Base-by-base conservation (phyloP, 2,797 vertebrate species). In the Danio aesculapii region DNA sequence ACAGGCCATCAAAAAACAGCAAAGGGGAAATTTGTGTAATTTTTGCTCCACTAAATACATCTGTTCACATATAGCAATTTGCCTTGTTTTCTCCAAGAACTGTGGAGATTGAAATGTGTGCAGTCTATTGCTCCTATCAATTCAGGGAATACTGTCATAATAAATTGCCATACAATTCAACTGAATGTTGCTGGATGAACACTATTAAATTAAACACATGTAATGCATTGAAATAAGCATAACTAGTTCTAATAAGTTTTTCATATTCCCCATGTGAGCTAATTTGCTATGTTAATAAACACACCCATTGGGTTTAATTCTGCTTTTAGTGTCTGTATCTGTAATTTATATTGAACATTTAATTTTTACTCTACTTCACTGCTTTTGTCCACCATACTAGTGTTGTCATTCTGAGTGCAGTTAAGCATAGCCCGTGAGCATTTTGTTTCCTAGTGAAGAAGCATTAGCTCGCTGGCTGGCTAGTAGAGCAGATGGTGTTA, bases 371-470 rank as follows among this genome's bases (percentile, higher is more conserved):
- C 9, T 41, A 11, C 14, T 53, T 53, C 14, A 53, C 21, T 53
- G 14, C 9, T 3, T 53, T 44, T 63, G 39, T 63, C 7, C 61
- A n/a, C 8, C 30, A 41, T 16, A 62, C 41, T 8, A 62, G 16
- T 9, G 6, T 9, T 43, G 61, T 30, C 8, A 43, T 12, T 2
- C 1, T 10, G 61, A 43, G 30, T 63, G 69, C 39, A 19, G 16
- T 57, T 8, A 17, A 71, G 52, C 11, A 6, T 43, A 71, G 52
- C 30, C 30, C 6, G 12, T 71, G n/a, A 71, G 39, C 11, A 11
- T 7, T 71, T 55, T 71, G 39, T 71, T 43, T 57, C 55, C 69
- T 71, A 57, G 30, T 30, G 3, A 57, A 57, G 52, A 71, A 71
- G 55, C 39, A 71, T 13, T 71, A 17, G 43, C 11, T 19, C 10